Evolutionary conservation across 2,888 invertebrate species (phyloP), one percentile per base, ranked within the genome.

Genomic region (Ophioninae sp.): DNA sequence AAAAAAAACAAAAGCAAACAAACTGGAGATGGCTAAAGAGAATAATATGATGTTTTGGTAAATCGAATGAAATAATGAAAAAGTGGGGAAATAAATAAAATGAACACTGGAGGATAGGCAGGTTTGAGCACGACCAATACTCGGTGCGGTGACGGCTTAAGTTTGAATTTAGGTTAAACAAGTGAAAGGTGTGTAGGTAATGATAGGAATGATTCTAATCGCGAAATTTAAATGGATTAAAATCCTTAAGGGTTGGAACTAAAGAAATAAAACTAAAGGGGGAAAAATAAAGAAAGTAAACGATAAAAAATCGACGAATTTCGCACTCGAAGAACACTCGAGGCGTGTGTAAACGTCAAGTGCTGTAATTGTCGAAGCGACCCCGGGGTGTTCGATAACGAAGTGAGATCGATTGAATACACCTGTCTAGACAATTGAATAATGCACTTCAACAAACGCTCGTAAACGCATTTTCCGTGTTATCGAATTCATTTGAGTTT

Each of bases 401-500:
- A 68, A 80, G 21, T 17, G 50, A 72, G 79, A 62, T 75, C 80
- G 69, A 74, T 80, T 56, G 56, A 23, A 41, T 65, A 67, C 68
- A 80, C 67, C 21, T 69, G 59, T 80, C 50, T 69, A n/a, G 74
- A 74, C 67, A 73, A 79, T 64, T 61, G 39, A 68, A 75, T 74
- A 39, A 69, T 75, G 62, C 56, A 64, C 69, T 69, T 56, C 39
- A 68, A 77, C 61, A 56, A 57, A 64, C 21, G 57, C 30, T 67
- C 68, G 13, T 61, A 21, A 61, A 50, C 61, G 59, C n/a, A 61
- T 74, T 21, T 74, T 68, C 59, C 67, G 73, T 21, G 61, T 37
- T 59, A 68, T 79, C 61, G 74, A 67, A 21, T 21, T n/a, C 21
- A 41, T 59, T 72, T 44, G 50, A 61, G 57, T 37, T 10, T 79